phyloP scores from a whole-genome alignment of 1,140 invertebrate genomes.

The Oryzaephilus surinamensis region DNA sequence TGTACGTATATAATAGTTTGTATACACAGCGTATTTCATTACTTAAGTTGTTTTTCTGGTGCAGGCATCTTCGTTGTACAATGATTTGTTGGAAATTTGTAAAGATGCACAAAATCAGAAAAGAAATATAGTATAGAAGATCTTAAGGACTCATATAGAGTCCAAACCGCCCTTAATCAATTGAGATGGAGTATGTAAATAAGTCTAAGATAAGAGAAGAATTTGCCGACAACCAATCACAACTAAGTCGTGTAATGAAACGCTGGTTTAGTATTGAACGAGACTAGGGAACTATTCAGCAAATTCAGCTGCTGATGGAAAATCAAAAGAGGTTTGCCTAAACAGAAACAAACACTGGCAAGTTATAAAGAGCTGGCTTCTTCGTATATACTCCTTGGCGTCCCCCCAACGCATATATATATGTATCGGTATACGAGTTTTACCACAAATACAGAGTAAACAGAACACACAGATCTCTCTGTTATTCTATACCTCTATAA shows the following conservation, averaged over 20 bases:
- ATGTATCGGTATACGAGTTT: conserved; percentile 3
- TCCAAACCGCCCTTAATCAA: too few species aligned
- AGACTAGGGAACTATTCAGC: conserved; percentile 28
- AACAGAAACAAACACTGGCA: conserved; percentile 34
- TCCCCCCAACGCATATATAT: conserved; percentile 2
- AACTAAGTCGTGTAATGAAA: conserved; percentile 30
- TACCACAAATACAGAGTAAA: conserved; percentile 32
- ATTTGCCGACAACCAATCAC: conserved; percentile 29
- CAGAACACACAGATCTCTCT: conserved; percentile 15
- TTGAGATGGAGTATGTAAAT: conserved; percentile 22
- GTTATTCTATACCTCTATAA: conserved; percentile 11
- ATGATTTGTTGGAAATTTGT: too few species aligned
- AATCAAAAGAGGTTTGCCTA: conserved; percentile 35
- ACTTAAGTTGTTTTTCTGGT: too few species aligned
- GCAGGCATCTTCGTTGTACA: too few species aligned
- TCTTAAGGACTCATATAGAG: too few species aligned
- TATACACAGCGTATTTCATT: too few species aligned
- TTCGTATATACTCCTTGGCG: conserved; percentile 17
- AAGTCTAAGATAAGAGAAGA: conserved; percentile 32
- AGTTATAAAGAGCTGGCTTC: conserved; percentile 35
- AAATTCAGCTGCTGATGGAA: conserved; percentile 34
- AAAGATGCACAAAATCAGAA: too few species aligned
- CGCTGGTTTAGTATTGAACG: conserved; percentile 26
- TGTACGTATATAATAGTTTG: too few species aligned
- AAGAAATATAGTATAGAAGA: too few species aligned